Conservation (phyloP, 2,797 vertebrate species). For the Bovichtus variegatus region DNA sequence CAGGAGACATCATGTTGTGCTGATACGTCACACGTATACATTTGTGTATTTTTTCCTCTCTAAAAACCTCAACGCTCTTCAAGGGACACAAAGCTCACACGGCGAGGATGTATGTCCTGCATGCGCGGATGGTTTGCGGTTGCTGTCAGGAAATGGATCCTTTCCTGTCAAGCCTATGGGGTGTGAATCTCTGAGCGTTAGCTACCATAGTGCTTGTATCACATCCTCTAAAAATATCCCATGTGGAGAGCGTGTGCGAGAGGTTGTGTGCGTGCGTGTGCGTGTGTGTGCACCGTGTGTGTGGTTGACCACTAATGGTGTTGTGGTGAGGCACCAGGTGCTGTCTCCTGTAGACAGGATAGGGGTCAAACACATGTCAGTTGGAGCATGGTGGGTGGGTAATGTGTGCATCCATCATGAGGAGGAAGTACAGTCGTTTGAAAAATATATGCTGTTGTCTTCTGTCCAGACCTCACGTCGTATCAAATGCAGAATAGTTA, state of each 20-base stretch:
- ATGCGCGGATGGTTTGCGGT: slow-evolving; percentile 78
- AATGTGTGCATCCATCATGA: slow-evolving; percentile 52
- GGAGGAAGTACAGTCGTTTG: slow-evolving; percentile 19
- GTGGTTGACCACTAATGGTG: slow-evolving; percentile 76
- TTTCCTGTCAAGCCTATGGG: slow-evolving; percentile 80
- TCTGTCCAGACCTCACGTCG: slow-evolving; percentile 53
- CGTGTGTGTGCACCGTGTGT: slow-evolving; percentile 32
- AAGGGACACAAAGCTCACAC: slow-evolving; percentile 29
- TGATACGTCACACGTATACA: background rate
- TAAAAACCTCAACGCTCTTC: slow-evolving; percentile 28
- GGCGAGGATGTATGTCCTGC: slow-evolving; percentile 31
- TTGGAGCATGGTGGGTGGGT: slow-evolving; percentile 29
- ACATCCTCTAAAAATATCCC: slow-evolving; percentile 72
- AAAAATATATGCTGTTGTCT: slow-evolving; percentile 47
- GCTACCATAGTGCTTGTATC: slow-evolving; percentile 63
- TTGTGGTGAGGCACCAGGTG: slow-evolving; percentile 78
- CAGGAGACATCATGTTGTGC: background rate
- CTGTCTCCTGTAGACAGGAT: slow-evolving; percentile 64
- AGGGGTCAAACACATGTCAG: slow-evolving; percentile 78
- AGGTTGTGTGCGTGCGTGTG: slow-evolving; percentile 27
- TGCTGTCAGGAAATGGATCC: slow-evolving; percentile 86
- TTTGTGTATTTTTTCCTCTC: slow-evolving; percentile 6
- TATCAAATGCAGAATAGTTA: slow-evolving; percentile 24
- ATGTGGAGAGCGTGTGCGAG: slow-evolving; percentile 21
- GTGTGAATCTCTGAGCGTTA: slow-evolving; percentile 75